phyloP scores from a whole-genome alignment of 2,888 invertebrate species.

The Mesochorus sp. region DNA sequence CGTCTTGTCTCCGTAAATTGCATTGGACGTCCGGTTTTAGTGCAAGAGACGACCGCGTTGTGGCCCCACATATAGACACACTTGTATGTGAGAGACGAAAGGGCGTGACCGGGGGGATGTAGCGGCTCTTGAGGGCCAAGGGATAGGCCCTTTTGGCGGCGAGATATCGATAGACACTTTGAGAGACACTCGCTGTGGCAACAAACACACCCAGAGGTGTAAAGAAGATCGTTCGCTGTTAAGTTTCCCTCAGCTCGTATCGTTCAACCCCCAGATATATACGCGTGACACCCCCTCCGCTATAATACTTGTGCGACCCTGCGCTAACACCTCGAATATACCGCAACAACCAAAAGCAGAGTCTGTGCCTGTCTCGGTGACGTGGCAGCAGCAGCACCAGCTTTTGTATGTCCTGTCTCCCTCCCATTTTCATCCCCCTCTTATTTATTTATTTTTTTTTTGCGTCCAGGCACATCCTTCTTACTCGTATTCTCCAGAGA shows the following conservation, averaged over 20 bases:
- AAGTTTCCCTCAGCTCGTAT: constrained; percentile 55
- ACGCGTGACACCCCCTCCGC: constrained; percentile 27
- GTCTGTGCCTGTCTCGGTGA: not conserved
- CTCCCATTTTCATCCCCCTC: not conserved
- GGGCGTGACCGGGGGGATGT: not conserved
- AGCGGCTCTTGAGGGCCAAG: not conserved
- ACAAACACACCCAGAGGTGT: constrained; percentile 52
- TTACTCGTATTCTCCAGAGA: constrained; percentile 9
- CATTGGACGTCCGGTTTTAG: constrained; percentile 60
- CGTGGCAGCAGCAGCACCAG: not conserved
- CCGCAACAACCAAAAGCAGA: constrained; percentile 12
- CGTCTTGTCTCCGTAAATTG: constrained; percentile 63
- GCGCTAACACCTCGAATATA: constrained; percentile 41
- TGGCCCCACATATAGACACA: constrained; percentile 34
- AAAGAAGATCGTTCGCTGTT: constrained; percentile 57
- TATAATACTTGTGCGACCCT: constrained; percentile 40
- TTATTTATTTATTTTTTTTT: not conserved
- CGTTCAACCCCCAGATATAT: constrained; percentile 36
- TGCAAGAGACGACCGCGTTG: constrained; percentile 47
- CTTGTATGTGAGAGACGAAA: not conserved
- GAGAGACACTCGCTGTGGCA: constrained; percentile 10
- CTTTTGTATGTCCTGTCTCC: constrained; percentile 10
- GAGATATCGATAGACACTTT: not conserved
- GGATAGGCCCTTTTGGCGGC: not conserved
- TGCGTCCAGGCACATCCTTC: not conserved